phyloP scores from a whole-genome alignment of 1,140 invertebrate genomes.

The Papilio helenus region DNA sequence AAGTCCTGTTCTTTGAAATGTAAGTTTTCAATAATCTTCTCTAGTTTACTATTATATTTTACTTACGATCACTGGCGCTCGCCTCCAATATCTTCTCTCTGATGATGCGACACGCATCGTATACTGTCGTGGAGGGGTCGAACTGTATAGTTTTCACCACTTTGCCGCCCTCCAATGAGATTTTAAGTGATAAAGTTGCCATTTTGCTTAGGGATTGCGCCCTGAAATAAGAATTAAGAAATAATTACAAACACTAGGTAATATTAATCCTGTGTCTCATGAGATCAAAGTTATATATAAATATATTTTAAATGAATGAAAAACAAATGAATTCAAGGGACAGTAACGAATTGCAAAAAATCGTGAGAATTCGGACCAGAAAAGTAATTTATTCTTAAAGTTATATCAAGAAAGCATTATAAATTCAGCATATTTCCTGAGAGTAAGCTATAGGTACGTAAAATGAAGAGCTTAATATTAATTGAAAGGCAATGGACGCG shows the following conservation, averaged over 20 bases:
- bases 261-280: not conserved
- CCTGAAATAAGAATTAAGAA: constrained; percentile 50
- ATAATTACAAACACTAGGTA: not conserved
- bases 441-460: not conserved
- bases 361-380: too few species aligned
- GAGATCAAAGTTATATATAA: too few species aligned
- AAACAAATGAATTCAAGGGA: too few species aligned
- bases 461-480: constrained; percentile 18
- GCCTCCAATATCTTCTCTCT: constrained; percentile 96
- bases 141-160: constrained; percentile 99
- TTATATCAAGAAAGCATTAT: not conserved
- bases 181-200: constrained; percentile 95
- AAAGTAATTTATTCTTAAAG: not conserved
- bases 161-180: constrained; percentile 96
- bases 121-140: constrained; percentile 95
- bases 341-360: not conserved
- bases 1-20: not conserved
- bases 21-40: not conserved
- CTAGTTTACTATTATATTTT: not conserved
- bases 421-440: not conserved
- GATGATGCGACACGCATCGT: constrained; percentile 97
- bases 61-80: constrained; percentile 90
- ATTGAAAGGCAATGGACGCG: not conserved
- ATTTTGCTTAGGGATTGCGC: constrained; percentile 78
- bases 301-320: too few species aligned